Percentiles rank a stretch among this genome's conserved stretches.
These are phyloP conservation scores for Spodoptera litura DNA, from an alignment of 1,140 invertebrate species.

Conservation along the genomic window DNA sequence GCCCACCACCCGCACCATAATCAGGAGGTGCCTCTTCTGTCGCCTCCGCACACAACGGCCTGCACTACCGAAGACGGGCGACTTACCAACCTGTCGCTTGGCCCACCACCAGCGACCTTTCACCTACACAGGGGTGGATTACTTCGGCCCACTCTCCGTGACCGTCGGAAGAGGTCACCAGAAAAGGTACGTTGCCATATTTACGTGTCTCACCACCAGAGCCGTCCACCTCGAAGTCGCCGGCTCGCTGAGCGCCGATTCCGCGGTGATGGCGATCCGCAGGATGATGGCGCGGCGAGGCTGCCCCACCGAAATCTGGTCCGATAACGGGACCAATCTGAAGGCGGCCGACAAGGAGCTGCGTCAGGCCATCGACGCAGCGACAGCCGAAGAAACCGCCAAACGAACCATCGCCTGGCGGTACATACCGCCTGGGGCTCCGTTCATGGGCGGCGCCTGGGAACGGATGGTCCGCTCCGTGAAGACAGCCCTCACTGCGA, in stretches of 20 bases:
- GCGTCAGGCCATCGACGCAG: not conserved
- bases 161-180: constrained; percentile 47
- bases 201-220: constrained; percentile 67
- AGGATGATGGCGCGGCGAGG: constrained; percentile 76
- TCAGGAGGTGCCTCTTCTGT: not conserved
- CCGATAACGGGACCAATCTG: constrained; percentile 78
- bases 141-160: constrained; percentile 60
- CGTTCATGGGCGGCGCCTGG: constrained; percentile 78
- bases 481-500: constrained; percentile 60
- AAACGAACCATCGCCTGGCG: constrained; percentile 58
- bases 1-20: not conserved
- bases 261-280: constrained; percentile 70
- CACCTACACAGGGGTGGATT: constrained; percentile 58
- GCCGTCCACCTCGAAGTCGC: constrained; percentile 68
- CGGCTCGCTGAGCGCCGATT: constrained; percentile 65
- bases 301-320: constrained; percentile 60
- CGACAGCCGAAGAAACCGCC: constrained; percentile 27
- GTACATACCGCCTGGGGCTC: constrained; percentile 72
- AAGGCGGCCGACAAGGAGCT: constrained; percentile 53
- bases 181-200: constrained; percentile 61
- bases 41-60: not conserved
- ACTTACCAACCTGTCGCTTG: constrained; percentile 22
- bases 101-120: constrained; percentile 35
- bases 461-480: constrained; percentile 71
- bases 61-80: constrained; percentile 40